Conservation (phyloP, 2,113 vertebrate species). For the Triplophysa siluroides region DNA sequence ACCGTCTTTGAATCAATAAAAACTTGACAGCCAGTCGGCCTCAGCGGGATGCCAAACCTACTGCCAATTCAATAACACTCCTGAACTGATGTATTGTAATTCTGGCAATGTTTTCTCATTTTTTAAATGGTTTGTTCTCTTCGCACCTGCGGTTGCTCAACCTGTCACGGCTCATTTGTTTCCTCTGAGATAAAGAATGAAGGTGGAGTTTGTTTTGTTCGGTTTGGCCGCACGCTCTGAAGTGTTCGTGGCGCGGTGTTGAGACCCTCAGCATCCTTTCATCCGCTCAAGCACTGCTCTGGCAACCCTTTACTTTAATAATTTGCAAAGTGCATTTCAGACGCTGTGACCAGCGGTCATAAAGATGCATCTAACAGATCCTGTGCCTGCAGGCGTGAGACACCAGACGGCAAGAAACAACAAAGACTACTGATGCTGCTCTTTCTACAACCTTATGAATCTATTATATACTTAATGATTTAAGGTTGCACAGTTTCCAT, state of each 20-base stretch:
- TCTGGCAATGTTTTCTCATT: constrained; percentile 4
- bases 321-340: not conserved
- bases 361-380: not conserved
- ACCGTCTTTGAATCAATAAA: too few species aligned
- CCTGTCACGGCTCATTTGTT: constrained; percentile 3
- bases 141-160: constrained; percentile 3
- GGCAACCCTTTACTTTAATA: not conserved
- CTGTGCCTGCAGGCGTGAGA: not conserved
- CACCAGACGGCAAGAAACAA: not conserved
- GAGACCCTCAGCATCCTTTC: not conserved
- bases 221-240: not conserved
- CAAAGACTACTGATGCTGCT: not conserved
- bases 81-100: not conserved
- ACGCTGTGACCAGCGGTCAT: not conserved
- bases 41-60: not conserved
- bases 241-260: not conserved
- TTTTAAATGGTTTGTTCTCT: not conserved
- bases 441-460: not conserved
- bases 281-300: not conserved
- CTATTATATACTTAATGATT: not conserved
- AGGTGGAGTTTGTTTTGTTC: not conserved
- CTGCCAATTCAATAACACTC: not conserved
- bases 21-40: not conserved
- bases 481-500: not conserved
- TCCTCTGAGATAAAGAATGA: not conserved